Conservation (phyloP, 2,888 invertebrate genomes). For the Platycnemis pennipes region DNA sequence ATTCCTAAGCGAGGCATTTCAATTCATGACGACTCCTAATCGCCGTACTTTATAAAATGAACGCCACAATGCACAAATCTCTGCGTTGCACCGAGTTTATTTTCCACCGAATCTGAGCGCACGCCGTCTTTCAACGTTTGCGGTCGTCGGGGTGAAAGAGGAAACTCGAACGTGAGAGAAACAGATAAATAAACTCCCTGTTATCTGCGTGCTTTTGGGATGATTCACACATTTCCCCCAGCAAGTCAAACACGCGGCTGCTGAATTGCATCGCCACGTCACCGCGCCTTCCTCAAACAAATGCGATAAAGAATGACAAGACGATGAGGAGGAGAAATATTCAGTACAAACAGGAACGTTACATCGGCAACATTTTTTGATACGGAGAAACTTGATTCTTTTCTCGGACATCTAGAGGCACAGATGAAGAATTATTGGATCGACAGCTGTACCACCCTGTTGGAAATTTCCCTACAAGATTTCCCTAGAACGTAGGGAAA, state of each 20-base stretch:
- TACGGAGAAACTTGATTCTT: neutral
- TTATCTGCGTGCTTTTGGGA: neutral
- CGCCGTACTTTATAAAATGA: neutral
- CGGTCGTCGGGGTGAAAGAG: neutral
- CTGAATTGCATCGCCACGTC: neutral
- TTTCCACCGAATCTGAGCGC: neutral
- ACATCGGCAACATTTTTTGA: neutral
- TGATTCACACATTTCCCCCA: neutral
- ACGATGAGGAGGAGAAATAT: neutral
- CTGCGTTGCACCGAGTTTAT: neutral
- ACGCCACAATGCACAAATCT: too few species aligned
- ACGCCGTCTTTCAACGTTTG: neutral
- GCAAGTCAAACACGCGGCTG: neutral
- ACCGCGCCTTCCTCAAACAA: neutral
- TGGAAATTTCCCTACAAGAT: too few species aligned
- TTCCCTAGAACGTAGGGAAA: too few species aligned
- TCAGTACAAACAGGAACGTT: neutral
- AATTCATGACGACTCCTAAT: too few species aligned
- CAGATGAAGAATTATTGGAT: too few species aligned
- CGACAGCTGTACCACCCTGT: too few species aligned
- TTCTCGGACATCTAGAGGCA: neutral
- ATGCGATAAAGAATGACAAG: neutral
- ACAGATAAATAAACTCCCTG: neutral
- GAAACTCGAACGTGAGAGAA: neutral
- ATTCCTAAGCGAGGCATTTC: neutral